Percentiles rank a stretch among this genome's conserved stretches.
phyloP scores from a whole-genome alignment of 2,888 invertebrate species.

The Cheilosia soror region DNA sequence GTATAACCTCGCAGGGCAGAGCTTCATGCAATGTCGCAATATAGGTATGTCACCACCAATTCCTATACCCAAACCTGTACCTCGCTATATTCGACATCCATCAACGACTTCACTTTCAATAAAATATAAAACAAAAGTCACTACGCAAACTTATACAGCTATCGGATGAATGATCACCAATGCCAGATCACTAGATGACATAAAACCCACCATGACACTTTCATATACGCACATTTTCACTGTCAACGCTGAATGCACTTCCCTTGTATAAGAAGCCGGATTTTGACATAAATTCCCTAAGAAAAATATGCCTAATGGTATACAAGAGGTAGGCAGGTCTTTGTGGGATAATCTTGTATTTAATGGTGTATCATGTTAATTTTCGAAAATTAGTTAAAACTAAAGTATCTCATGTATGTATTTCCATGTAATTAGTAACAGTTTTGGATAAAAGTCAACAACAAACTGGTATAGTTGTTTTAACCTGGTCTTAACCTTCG shows the following conservation, averaged over 20 bases:
- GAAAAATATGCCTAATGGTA: too few species aligned
- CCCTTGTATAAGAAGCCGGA: too few species aligned
- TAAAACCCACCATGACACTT: too few species aligned
- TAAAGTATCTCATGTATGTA: too few species aligned
- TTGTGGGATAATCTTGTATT: too few species aligned
- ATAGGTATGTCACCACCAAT: not conserved
- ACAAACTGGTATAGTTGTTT: not conserved
- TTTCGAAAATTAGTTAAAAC: too few species aligned
- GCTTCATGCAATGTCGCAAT: not conserved
- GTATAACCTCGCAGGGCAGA: slow-evolving; percentile 2
- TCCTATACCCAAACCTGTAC: slow-evolving; percentile 20
- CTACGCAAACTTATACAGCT: not conserved
- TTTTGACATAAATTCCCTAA: not conserved
- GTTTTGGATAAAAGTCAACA: too few species aligned
- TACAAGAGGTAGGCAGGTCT: too few species aligned
- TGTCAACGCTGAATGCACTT: too few species aligned
- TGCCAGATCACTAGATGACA: too few species aligned
- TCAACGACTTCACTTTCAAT: slow-evolving; percentile 15
- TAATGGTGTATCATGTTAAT: too few species aligned
- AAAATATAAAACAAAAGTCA: slow-evolving; percentile 2
- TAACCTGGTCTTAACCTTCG: slow-evolving; percentile 5
- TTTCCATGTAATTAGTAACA: too few species aligned
- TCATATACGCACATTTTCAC: not conserved
- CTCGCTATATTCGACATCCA: not conserved
- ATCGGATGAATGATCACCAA: not conserved